These are phyloP conservation scores for Unio delphinus DNA, from an alignment of 2,888 invertebrate genomes.

Conservation along the genomic window DNA sequence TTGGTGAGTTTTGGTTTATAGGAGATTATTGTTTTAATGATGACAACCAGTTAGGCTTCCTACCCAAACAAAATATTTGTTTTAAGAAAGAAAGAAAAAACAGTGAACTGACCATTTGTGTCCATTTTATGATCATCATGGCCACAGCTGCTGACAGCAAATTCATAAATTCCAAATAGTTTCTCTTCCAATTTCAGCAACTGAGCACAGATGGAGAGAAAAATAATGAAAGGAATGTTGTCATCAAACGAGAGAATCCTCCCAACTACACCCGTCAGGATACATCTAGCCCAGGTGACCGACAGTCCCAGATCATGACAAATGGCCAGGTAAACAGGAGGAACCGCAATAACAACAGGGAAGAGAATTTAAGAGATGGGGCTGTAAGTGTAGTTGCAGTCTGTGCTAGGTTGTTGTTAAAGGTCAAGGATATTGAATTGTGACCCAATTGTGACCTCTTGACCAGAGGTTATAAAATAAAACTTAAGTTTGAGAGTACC, in stretches of 20 bases:
- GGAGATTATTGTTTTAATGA: too few species aligned
- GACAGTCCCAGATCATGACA: not conserved
- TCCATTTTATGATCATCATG: too few species aligned
- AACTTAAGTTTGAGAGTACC: too few species aligned
- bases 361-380: constrained; percentile 15
- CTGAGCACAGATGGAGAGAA: constrained; percentile 61
- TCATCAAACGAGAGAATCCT: constrained; percentile 45
- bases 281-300: constrained; percentile 12
- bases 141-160: not conserved
- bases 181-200: constrained; percentile 22
- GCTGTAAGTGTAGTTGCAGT: not conserved
- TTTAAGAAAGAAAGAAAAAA: too few species aligned
- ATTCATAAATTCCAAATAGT: not conserved
- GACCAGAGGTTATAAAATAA: too few species aligned
- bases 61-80: too few species aligned
- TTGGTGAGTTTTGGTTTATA: too few species aligned
- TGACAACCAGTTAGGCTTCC: too few species aligned
- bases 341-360: constrained; percentile 53
- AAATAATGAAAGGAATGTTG: constrained; percentile 58
- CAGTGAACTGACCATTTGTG: too few species aligned
- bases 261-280: constrained; percentile 48
- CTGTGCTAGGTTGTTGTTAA: too few species aligned
- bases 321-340: constrained; percentile 26
- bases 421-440: too few species aligned
- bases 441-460: too few species aligned